phyloP scores from a whole-genome alignment of 2,797 vertebrate species.

The Coluber constrictor region DNA sequence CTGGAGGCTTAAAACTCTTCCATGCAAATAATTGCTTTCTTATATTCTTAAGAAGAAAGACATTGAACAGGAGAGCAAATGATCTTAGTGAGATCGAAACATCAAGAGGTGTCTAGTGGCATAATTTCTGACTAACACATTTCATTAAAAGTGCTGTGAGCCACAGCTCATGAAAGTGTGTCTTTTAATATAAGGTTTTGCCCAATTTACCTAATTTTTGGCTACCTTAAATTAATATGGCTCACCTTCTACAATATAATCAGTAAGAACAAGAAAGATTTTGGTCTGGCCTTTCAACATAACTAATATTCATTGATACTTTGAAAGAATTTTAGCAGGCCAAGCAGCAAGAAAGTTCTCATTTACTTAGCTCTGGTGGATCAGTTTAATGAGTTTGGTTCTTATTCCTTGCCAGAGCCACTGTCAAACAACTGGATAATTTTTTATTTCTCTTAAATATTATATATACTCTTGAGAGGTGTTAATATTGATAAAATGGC shows the following conservation, averaged over 20 bases:
- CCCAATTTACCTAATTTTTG: neutral
- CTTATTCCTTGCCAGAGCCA: slow-evolving; percentile 15
- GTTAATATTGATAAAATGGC: slow-evolving; percentile 5
- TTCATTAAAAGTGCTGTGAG: neutral
- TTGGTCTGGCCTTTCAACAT: neutral
- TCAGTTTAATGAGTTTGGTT: slow-evolving; percentile 5
- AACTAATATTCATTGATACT: neutral
- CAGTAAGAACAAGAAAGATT: neutral
- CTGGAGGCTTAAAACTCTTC: neutral
- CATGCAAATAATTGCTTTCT: neutral
- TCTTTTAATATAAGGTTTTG: neutral
- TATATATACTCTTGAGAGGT: neutral
- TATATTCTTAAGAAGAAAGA: neutral
- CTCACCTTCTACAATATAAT: neutral
- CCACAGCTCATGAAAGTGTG: neutral
- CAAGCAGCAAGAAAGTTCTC: slow-evolving; percentile 1
- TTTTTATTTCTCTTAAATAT: neutral
- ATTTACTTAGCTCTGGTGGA: neutral
- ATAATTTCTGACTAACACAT: neutral
- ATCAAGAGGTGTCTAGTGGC: neutral
- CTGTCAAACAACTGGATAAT: neutral
- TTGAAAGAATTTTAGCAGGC: neutral
- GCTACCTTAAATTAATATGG: neutral
- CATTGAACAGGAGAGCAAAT: neutral
- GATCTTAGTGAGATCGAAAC: neutral